Percentiles rank a stretch among this genome's conserved stretches.
phyloP scores from a whole-genome alignment of 2,113 vertebrate genomes.

The Ia io region DNA sequence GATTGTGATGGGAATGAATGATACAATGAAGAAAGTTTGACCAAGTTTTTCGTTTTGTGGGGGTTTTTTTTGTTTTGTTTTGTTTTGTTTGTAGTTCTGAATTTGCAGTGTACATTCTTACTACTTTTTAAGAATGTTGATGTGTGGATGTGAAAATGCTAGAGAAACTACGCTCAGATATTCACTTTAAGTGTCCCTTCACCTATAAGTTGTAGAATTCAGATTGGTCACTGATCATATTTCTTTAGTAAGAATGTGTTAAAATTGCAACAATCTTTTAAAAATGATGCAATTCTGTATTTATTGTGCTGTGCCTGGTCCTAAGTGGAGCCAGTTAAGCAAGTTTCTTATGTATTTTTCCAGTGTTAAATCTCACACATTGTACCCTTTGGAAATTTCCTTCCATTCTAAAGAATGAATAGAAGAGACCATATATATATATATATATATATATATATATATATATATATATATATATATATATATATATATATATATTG shows the following conservation, averaged over 20 bases:
- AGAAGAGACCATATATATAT: slow-evolving; percentile 69
- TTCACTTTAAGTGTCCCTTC: slow-evolving; percentile 53
- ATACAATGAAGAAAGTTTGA: slow-evolving; percentile 52
- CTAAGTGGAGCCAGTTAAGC: slow-evolving; percentile 80
- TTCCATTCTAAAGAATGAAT: slow-evolving; percentile 70
- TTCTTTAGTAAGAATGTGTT: slow-evolving; percentile 81
- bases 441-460: too few species aligned
- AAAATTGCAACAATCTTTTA: slow-evolving; percentile 79
- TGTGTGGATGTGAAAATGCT: slow-evolving; percentile 70
- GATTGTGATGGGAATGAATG: slow-evolving; percentile 65
- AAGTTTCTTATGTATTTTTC: slow-evolving; percentile 83
- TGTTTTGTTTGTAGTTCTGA: slow-evolving; percentile 68
- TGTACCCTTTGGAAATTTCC: slow-evolving; percentile 74
- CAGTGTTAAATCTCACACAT: slow-evolving; percentile 83
- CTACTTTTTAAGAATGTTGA: slow-evolving; percentile 72
- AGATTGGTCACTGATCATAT: slow-evolving; percentile 76
- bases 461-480: too few species aligned
- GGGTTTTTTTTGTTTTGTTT: not conserved
- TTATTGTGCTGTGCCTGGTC: slow-evolving; percentile 85
- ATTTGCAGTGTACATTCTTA: slow-evolving; percentile 69
- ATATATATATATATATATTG: slow-evolving; percentile 67
- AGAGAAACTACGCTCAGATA: slow-evolving; percentile 70
- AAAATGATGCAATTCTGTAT: slow-evolving; percentile 82
- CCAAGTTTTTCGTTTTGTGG: slow-evolving; percentile 3
- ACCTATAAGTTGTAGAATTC: slow-evolving; percentile 75